phyloP scores from a whole-genome alignment of 2,797 vertebrate genomes.

The Anolis apletophallus region DNA sequence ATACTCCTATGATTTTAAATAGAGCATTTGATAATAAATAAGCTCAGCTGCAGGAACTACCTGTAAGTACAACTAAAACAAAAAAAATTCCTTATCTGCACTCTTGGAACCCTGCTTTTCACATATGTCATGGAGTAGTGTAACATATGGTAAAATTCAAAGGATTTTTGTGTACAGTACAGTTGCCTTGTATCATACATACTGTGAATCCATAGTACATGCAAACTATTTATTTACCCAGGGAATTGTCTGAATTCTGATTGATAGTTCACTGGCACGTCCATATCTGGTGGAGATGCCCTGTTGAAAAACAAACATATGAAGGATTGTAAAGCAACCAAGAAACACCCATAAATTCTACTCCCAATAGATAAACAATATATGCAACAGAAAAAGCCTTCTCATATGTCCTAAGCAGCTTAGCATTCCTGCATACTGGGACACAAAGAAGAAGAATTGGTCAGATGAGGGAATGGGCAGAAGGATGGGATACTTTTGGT shows the following conservation, averaged over 20 bases:
- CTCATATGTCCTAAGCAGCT: neutral
- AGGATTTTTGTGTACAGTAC: neutral
- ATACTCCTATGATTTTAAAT: neutral
- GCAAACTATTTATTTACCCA: neutral
- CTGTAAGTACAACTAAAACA: neutral
- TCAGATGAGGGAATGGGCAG: neutral
- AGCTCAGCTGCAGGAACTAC: neutral
- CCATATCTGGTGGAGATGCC: neutral
- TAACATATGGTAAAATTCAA: neutral
- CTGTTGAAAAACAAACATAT: slow-evolving; percentile 1
- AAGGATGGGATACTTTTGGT: neutral
- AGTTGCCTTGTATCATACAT: no score
- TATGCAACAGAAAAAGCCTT: neutral
- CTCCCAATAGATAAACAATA: neutral
- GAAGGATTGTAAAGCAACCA: neutral
- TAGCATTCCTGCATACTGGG: neutral
- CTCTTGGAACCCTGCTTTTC: neutral
- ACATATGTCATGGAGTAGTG: neutral
- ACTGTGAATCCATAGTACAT: neutral
- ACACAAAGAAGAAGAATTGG: neutral
- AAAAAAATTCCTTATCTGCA: neutral
- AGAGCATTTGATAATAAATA: neutral
- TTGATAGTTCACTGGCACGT: neutral
- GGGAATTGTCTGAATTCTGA: neutral
- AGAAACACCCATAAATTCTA: neutral